phyloP scores from a whole-genome alignment of 2,797 vertebrate species.

The Lepilemur ruficaudatus region DNA sequence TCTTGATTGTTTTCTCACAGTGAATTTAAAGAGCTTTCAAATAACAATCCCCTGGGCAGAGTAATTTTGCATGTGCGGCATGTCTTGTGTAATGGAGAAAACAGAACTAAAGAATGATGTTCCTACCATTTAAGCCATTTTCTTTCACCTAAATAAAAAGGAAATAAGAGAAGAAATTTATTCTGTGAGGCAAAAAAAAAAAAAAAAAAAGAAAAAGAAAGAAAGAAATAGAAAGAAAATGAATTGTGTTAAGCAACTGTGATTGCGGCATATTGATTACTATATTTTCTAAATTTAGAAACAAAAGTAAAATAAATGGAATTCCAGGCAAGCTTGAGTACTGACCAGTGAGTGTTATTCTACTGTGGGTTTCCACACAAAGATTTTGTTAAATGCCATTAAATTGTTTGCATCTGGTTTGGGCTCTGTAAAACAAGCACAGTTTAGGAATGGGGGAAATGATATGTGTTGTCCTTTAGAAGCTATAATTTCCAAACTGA shows the following conservation, averaged over 20 bases:
- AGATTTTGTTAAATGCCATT: conserved; percentile 65
- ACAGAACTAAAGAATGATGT: not conserved
- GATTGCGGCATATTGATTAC: conserved; percentile 20
- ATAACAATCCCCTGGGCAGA: not conserved
- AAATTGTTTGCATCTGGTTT: conserved; percentile 71
- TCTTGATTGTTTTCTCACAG: conserved; percentile 18
- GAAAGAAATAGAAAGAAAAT: not conserved
- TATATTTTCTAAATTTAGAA: conserved; percentile 54
- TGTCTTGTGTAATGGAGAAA: conserved; percentile 8
- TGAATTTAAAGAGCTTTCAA: conserved; percentile 50
- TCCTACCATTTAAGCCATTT: not conserved
- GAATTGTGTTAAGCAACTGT: not conserved
- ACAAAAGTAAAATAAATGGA: conserved; percentile 54
- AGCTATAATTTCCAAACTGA: conserved; percentile 63
- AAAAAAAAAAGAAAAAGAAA: not conserved
- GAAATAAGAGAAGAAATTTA: not conserved
- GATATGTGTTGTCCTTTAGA: conserved; percentile 59
- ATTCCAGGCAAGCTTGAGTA: conserved; percentile 51
- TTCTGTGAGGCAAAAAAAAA: not conserved
- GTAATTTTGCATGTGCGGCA: conserved; percentile 28
- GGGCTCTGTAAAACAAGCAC: not conserved
- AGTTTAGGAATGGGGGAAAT: conserved; percentile 37
- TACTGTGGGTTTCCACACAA: conserved; percentile 18
- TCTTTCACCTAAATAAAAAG: not conserved
- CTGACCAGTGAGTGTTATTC: conserved; percentile 48